Conservation (phyloP, 2,888 invertebrate species). For the Shargacucullia verbasci region DNA sequence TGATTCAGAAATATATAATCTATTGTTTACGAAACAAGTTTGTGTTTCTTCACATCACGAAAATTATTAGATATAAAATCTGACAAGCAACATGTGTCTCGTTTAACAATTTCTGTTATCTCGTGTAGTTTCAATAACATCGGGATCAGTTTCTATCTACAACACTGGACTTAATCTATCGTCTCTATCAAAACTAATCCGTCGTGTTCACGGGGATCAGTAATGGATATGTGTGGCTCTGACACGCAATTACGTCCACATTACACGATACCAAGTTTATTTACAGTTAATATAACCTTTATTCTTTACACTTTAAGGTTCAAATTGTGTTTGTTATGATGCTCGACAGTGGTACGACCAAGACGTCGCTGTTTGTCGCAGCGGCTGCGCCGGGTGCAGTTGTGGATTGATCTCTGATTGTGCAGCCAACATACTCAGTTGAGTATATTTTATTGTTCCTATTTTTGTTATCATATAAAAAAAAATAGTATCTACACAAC, state of each 20-base stretch:
- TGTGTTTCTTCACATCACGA: neutral
- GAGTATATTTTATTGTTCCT: neutral
- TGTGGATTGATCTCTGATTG: conserved; percentile 46
- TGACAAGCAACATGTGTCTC: conserved; percentile 5
- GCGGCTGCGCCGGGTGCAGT: conserved; percentile 44
- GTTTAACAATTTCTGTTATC: conserved; percentile 6
- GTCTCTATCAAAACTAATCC: conserved; percentile 55
- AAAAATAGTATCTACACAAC: no score
- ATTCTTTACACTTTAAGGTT: conserved; percentile 16
- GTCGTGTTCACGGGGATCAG: conserved; percentile 51
- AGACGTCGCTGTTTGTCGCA: conserved; percentile 46
- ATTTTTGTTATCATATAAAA: conserved; percentile 2
- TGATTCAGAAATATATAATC: no score
- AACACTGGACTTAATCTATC: conserved; percentile 24
- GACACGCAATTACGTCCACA: conserved; percentile 67
- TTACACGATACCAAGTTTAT: conserved; percentile 35
- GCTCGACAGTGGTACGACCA: conserved; percentile 1
- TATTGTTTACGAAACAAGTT: neutral
- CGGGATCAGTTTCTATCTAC: conserved; percentile 17
- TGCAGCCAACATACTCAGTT: conserved; percentile 8
- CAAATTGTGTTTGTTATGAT: neutral
- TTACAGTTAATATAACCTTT: conserved; percentile 9
- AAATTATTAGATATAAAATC: conserved; percentile 1
- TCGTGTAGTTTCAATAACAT: conserved; percentile 21
- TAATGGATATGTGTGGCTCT: conserved; percentile 62